Percentiles rank a stretch among this genome's conserved stretches.
These are phyloP conservation scores for Unio delphinus DNA, from an alignment of 2,888 invertebrate genomes.

Conservation along the genomic window DNA sequence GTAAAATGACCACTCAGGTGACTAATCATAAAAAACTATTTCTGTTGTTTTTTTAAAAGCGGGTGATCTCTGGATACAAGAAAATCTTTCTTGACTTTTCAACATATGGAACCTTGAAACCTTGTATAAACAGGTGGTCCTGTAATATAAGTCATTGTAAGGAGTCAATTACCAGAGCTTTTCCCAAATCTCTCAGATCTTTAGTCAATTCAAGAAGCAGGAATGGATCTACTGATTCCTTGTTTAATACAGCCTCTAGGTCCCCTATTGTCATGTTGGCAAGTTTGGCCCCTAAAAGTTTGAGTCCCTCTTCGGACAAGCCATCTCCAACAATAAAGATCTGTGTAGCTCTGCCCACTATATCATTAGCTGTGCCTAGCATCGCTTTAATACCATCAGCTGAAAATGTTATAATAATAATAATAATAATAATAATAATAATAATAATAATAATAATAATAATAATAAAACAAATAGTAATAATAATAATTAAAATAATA, in stretches of 20 bases:
- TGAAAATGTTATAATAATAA: constrained; percentile 8
- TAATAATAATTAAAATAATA: too few relatives aligned
- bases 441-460: too few relatives aligned
- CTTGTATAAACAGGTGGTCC: too few relatives aligned
- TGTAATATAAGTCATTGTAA: too few relatives aligned
- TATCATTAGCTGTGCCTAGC: constrained; percentile 25
- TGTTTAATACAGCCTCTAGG: constrained; percentile 43
- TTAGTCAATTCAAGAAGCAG: constrained; percentile 34
- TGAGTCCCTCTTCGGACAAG: constrained; percentile 38
- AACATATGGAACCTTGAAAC: too few relatives aligned
- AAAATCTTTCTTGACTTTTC: too few relatives aligned
- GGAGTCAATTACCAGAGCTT: constrained; percentile 38
- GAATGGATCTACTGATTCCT: constrained; percentile 45
- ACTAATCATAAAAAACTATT: too few relatives aligned
- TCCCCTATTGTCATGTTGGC: constrained; percentile 55
- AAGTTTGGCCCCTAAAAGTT: constrained; percentile 44
- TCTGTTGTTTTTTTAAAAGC: too few relatives aligned
- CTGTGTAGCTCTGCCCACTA: constrained; percentile 33
- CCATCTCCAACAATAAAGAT: constrained; percentile 51
- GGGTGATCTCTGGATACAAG: too few relatives aligned
- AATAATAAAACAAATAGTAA: too few relatives aligned
- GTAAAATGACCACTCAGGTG: too few relatives aligned
- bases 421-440: too few relatives aligned
- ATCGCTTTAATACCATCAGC: constrained; percentile 28
- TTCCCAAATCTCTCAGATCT: constrained; percentile 44